Evolutionary conservation across 2,113 vertebrate species (phyloP), one percentile per base, ranked within the genome.

Genomic region (Emydura subglobosa): DNA sequence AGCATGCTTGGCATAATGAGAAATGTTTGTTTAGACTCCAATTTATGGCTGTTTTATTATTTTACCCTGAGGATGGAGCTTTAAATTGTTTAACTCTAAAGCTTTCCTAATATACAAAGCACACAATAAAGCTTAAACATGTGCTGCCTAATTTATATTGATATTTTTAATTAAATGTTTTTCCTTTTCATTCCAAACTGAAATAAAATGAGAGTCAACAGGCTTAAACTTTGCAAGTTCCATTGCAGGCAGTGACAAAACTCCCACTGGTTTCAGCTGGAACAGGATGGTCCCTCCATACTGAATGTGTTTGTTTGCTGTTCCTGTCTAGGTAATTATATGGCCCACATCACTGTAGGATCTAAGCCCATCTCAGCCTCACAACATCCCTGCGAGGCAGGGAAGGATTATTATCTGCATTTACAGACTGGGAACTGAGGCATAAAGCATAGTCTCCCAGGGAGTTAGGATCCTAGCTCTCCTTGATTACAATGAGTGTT

Each of bases 21-120:
- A 87, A 95, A 94, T 87, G 79, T 81, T 89, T 91, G 34, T 59
- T 85, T 87, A 92, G 57, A n/a, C 34, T 91, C 4, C 83, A 86
- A 80, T 92, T 94, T 94, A 86, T 80, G 13, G 50, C 54, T 91
- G 78, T 79, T 94, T 91, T 92, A 29, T 88, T 94, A 83, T 85
- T 94, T 95, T 88, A 85, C 86, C 84, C 87, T 78, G 34, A 65
- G 87, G 89, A 94, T 82, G 21, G 42, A 92, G 44, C 47, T 22
- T 92, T 84, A 61, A 88, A 82, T 74, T 5, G 1, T 92, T 95
- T 91, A 86, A 87, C 87, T 94, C 57, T 89, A 27, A 25, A 91
- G 59, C 65, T 89, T 93, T 95, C 79, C 65, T 86, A n/a, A 53
- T 78, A 34, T 61, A 85, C 10, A 42, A 92, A 88, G 29, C 55